Percentiles rank a stretch among this genome's conserved stretches.
Evolutionary conservation across 2,888 invertebrate genomes (phyloP).

Genomic region (Patella caerulea): DNA sequence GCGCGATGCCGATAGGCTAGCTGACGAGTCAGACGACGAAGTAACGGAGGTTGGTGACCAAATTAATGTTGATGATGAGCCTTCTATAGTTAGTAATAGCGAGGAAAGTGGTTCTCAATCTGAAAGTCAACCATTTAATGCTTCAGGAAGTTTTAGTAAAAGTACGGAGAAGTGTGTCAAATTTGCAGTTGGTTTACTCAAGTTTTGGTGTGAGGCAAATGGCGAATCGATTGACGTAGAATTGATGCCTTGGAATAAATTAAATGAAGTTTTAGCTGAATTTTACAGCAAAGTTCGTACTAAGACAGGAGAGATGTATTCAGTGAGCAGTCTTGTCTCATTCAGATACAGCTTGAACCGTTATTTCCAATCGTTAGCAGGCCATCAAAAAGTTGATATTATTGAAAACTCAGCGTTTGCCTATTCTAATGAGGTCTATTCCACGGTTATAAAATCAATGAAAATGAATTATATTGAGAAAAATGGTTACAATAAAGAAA

Average conservation of each 20-base stretch:
- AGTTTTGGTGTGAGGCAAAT: not conserved
- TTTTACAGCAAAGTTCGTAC: not conserved
- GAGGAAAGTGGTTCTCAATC: no score
- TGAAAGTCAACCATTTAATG: not conserved
- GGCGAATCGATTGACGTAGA: not conserved
- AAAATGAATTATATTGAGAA: slow-evolving; percentile 12
- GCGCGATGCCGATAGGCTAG: no score
- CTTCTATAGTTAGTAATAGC: no score
- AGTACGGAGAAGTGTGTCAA: slow-evolving; percentile 1
- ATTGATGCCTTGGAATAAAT: not conserved
- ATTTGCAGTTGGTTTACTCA: not conserved
- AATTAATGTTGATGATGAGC: no score
- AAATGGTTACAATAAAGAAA: slow-evolving; percentile 13
- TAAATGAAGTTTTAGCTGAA: not conserved
- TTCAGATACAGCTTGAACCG: not conserved
- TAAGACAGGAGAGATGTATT: not conserved
- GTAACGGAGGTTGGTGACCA: no score
- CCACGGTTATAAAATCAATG: not conserved
- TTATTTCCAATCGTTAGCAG: not conserved
- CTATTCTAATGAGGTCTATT: not conserved
- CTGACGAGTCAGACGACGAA: no score
- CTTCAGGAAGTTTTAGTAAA: not conserved
- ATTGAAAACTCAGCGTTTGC: not conserved
- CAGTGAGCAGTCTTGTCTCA: not conserved
- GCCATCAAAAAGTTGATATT: not conserved